Evolutionary conservation across 2,888 invertebrate species (phyloP).

Genomic region (Unio pictorum): DNA sequence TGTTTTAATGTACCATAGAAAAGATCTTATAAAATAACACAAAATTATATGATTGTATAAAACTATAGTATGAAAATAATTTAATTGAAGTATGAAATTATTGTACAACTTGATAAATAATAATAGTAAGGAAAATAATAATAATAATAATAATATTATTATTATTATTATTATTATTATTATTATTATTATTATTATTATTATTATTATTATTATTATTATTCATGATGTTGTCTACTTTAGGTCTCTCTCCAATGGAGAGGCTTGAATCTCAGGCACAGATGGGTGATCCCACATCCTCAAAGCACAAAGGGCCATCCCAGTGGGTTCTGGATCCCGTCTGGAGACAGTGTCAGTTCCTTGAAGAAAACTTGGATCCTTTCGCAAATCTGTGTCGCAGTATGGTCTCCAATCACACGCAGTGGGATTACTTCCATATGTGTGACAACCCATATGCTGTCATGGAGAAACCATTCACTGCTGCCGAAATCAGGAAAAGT

Average conservation of each 20-base stretch:
- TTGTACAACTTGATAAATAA: not conserved
- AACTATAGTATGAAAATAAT: too few species aligned
- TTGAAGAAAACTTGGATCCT: slow-evolving; percentile 57
- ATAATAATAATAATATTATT: too few species aligned
- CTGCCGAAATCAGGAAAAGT: slow-evolving; percentile 15
- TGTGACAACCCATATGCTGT: slow-evolving; percentile 55
- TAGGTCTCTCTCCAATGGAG: slow-evolving; percentile 64
- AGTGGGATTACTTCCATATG: slow-evolving; percentile 60
- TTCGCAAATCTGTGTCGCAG: slow-evolving; percentile 61
- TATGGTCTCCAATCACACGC: slow-evolving; percentile 51
- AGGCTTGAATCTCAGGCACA: slow-evolving; percentile 56
- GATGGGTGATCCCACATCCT: slow-evolving; percentile 34
- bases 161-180: too few species aligned
- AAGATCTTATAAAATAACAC: too few species aligned
- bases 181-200: not conserved
- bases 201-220: not conserved
- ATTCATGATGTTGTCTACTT: slow-evolving; percentile 1
- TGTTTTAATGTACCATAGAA: too few species aligned
- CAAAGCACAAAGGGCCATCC: slow-evolving; percentile 44
- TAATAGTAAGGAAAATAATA: not conserved
- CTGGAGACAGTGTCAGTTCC: slow-evolving; percentile 66
- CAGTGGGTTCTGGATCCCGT: slow-evolving; percentile 60
- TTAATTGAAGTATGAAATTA: too few species aligned
- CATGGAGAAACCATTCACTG: slow-evolving; percentile 36
- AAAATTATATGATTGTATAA: too few species aligned